These are phyloP conservation scores for Clytia hemisphaerica DNA, from an alignment of 30 jellyfish, hydroid and myxozoan genomes.

Conservation along the genomic window DNA sequence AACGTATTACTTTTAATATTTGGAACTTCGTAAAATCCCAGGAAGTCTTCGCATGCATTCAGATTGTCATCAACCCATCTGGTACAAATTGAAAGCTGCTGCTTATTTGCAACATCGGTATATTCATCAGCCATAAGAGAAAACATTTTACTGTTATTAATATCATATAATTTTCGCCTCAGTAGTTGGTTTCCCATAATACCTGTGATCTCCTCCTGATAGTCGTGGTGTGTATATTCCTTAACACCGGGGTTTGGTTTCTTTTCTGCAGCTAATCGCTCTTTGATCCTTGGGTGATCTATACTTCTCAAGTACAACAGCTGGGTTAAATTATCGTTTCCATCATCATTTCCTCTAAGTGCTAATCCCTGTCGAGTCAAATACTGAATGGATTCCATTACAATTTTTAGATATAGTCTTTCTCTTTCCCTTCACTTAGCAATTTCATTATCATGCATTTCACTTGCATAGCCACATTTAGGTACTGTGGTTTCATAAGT, in stretches of 20 bases:
- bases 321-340: constrained; percentile 17
- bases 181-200: constrained; percentile 2
- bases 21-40: constrained; percentile 26
- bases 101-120: constrained; percentile 24
- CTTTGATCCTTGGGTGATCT: too few species aligned
- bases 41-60: constrained; percentile 22
- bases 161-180: too few species aligned
- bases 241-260: too few species aligned
- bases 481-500: constrained; percentile 23
- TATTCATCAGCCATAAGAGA: constrained; percentile 25
- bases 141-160: too few species aligned
- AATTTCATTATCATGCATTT: not conserved
- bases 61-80: constrained; percentile 29
- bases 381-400: constrained; percentile 31
- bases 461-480: constrained; percentile 10
- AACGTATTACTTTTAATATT: constrained; percentile 13
- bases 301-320: too few species aligned
- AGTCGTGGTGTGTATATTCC: constrained; percentile 17
- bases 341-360: constrained; percentile 23
- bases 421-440: constrained; percentile 16
- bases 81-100: constrained; percentile 33
- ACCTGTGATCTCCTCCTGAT: not conserved
- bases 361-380: constrained; percentile 18
- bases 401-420: constrained; percentile 10
- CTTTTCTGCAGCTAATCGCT: too few species aligned